Conservation (phyloP, 2,113 vertebrate species). For the Hypomesus transpacificus region DNA sequence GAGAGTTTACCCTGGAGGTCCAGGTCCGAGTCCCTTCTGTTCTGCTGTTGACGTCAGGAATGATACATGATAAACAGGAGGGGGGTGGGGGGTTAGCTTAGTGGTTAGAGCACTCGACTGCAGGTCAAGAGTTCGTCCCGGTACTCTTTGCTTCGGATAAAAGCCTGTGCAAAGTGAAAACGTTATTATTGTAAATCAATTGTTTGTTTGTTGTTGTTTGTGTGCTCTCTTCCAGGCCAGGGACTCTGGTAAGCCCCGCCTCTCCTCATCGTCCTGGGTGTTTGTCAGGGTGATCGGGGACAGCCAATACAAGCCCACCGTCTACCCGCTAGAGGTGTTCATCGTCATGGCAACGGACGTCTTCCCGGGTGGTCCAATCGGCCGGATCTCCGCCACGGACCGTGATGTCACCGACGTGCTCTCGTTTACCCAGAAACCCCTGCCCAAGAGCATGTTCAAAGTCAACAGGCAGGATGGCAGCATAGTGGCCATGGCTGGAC, state of each 20-base stretch:
- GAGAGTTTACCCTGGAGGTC: slow-evolving; percentile 84
- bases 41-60: too few species aligned
- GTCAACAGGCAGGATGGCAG: slow-evolving; percentile 88
- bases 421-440: slow-evolving; percentile 80
- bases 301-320: slow-evolving; percentile 87
- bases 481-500: slow-evolving; percentile 84
- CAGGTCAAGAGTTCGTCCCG: too few species aligned
- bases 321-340: slow-evolving; percentile 88
- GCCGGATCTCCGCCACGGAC: slow-evolving; percentile 89
- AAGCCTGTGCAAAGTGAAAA: too few species aligned
- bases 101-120: too few species aligned
- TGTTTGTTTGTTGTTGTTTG: not conserved
- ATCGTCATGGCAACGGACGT: slow-evolving; percentile 89
- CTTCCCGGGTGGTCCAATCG: slow-evolving; percentile 89
- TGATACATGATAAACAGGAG: too few species aligned
- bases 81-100: too few species aligned
- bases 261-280: slow-evolving; percentile 81
- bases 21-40: slow-evolving; percentile 71
- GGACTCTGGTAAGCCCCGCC: slow-evolving; percentile 88
- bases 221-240: slow-evolving; percentile 70
- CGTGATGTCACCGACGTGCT: slow-evolving; percentile 87
- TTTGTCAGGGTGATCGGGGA: slow-evolving; percentile 88
- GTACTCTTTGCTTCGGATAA: too few species aligned
- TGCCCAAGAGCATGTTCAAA: slow-evolving; percentile 85
- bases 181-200: not conserved